Evolutionary conservation across 1,140 invertebrate species (phyloP).

Genomic region (Caenorhabditis latens): DNA sequence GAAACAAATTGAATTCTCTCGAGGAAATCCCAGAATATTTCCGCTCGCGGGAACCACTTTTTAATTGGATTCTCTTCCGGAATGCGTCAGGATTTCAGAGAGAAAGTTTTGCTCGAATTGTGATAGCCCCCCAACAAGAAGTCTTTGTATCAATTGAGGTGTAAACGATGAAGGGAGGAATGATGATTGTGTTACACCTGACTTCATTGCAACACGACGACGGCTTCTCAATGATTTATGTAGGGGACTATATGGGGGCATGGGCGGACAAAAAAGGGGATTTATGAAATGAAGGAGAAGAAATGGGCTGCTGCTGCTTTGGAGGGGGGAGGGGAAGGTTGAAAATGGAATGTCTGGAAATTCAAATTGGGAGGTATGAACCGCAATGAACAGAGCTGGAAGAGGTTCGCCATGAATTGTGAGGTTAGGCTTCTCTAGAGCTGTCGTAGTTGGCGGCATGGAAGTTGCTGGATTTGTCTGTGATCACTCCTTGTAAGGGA

Average conservation of each 20-base stretch:
- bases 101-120: neutral
- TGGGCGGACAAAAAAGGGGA: neutral
- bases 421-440: too few species aligned
- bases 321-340: too few species aligned
- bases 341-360: too few species aligned
- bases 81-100: neutral
- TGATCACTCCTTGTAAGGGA: too few species aligned
- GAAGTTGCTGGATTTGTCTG: too few species aligned
- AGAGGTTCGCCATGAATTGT: too few species aligned
- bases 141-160: conserved; percentile 16
- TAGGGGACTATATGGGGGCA: neutral
- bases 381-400: too few species aligned
- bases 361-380: too few species aligned
- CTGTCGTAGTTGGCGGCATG: too few species aligned
- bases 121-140: too few species aligned
- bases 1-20: conserved; percentile 37
- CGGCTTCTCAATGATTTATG: neutral
- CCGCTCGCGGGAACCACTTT: conserved; percentile 16
- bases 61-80: conserved; percentile 17
- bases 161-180: conserved; percentile 34
- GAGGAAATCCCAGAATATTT: neutral
- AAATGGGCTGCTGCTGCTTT: neutral
- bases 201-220: conserved; percentile 17
- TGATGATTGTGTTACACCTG: conserved; percentile 25
- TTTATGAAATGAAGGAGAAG: neutral